Evolutionary conservation across 2,888 invertebrate genomes (phyloP).

Genomic region (Drosophila aldrichi): DNA sequence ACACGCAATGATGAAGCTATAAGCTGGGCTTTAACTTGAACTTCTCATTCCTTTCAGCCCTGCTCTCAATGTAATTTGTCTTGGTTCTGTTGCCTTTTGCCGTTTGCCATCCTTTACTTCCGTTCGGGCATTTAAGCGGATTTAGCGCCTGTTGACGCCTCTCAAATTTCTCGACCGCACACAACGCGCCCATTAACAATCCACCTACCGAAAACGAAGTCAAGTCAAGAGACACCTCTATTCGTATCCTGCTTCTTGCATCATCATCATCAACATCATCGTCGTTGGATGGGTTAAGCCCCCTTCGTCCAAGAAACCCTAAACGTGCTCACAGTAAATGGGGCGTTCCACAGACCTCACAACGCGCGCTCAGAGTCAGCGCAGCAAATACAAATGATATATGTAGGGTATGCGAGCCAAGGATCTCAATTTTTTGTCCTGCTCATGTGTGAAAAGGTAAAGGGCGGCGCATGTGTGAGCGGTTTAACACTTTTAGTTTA

Average conservation of each 20-base stretch:
- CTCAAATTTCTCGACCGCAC: slow-evolving; percentile 83
- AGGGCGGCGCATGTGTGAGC: slow-evolving; percentile 31
- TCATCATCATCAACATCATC: slow-evolving; percentile 8
- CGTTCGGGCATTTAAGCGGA: slow-evolving; percentile 76
- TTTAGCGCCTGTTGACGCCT: slow-evolving; percentile 84
- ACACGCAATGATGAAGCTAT: slow-evolving; percentile 54
- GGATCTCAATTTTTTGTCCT: slow-evolving; percentile 17
- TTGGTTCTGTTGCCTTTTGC: too few species aligned
- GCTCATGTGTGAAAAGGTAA: slow-evolving; percentile 45
- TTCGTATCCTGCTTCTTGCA: slow-evolving; percentile 59
- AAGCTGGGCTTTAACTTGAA: slow-evolving; percentile 3
- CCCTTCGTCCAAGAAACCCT: slow-evolving; percentile 59
- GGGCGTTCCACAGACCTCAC: slow-evolving; percentile 73
- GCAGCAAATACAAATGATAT: not conserved
- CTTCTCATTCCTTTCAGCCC: not conserved
- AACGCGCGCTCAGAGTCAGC: slow-evolving; percentile 18
- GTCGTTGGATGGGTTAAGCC: slow-evolving; percentile 41
- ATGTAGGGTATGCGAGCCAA: not conserved
- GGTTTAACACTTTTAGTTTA: slow-evolving; percentile 39
- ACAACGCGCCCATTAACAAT: slow-evolving; percentile 61
- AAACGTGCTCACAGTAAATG: slow-evolving; percentile 63
- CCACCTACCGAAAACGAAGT: slow-evolving; percentile 43
- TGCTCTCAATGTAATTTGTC: not conserved
- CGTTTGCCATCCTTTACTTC: slow-evolving; percentile 49
- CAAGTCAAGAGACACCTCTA: slow-evolving; percentile 16